phyloP scores from a whole-genome alignment of 2,888 invertebrate genomes.

The Eumacrocentrus americanus region DNA sequence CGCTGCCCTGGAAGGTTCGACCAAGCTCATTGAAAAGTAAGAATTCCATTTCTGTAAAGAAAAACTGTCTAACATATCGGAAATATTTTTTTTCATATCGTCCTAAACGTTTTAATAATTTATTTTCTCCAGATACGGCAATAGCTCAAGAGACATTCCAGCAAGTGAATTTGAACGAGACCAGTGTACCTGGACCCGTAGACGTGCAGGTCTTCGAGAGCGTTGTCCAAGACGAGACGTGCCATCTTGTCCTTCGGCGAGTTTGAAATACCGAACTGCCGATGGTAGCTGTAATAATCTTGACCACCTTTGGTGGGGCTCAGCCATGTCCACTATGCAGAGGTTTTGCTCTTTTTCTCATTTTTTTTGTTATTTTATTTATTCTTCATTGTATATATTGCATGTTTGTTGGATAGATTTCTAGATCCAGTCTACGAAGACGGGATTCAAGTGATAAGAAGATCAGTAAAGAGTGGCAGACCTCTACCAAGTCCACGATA shows the following conservation, averaged over 20 bases:
- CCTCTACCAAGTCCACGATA: constrained; percentile 77
- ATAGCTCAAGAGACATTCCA: neutral
- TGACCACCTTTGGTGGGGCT: constrained; percentile 77
- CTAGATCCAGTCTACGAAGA: constrained; percentile 83
- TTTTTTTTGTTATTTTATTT: neutral
- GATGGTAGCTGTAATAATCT: constrained; percentile 91
- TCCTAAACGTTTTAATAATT: neutral
- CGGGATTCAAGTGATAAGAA: constrained; percentile 68
- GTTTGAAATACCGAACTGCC: constrained; percentile 75
- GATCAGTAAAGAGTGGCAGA: constrained; percentile 66
- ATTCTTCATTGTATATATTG: neutral
- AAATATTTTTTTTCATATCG: neutral
- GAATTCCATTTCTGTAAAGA: no score
- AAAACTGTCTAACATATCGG: no score
- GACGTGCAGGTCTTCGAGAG: constrained; percentile 47
- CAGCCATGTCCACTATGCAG: constrained; percentile 81
- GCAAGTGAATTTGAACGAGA: constrained; percentile 13
- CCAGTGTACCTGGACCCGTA: constrained; percentile 24
- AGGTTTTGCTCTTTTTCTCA: constrained; percentile 50
- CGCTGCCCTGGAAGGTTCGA: constrained; percentile 72
- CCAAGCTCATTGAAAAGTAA: constrained; percentile 69
- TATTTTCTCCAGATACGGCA: neutral
- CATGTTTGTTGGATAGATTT: constrained; percentile 64
- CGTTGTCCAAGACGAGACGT: constrained; percentile 73
- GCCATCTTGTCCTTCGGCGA: constrained; percentile 73